phyloP scores from a whole-genome alignment of 2,113 vertebrate genomes.

The Stercorarius parasiticus region DNA sequence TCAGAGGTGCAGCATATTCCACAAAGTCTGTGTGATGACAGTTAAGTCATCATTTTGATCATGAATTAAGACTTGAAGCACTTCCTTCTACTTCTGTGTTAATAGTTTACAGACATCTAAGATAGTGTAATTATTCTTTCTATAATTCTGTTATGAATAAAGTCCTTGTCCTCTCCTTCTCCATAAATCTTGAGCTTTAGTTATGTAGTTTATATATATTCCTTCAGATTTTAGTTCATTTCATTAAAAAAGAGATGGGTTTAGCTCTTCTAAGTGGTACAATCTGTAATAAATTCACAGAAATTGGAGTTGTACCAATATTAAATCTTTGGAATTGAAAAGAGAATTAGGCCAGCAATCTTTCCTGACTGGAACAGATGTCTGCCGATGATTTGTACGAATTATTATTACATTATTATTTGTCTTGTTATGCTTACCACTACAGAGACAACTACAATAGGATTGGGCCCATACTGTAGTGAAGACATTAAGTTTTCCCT shows the following conservation, averaged over 20 bases:
- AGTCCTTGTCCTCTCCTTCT: not conserved
- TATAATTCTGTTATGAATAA: not conserved
- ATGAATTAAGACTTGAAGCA: not conserved
- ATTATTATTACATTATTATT: constrained; percentile 31
- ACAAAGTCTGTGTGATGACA: not conserved
- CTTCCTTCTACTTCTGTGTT: not conserved
- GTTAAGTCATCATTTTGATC: not conserved
- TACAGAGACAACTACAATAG: not conserved
- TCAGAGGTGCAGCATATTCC: not conserved
- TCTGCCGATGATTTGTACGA: not conserved
- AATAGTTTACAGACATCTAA: not conserved
- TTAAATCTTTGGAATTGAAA: constrained; percentile 3
- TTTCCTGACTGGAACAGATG: not conserved
- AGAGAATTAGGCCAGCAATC: not conserved
- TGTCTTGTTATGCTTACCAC: not conserved
- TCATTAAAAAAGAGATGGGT: not conserved
- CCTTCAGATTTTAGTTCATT: constrained; percentile 16
- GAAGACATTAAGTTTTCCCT: constrained; percentile 31
- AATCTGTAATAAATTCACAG: not conserved
- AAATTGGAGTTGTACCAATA: not conserved
- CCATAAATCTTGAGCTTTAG: not conserved
- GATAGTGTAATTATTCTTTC: not conserved
- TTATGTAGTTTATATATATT: not conserved
- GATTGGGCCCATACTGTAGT: not conserved
- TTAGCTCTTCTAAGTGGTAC: not conserved